Base-by-base conservation (phyloP, 2,113 vertebrate species). In the Bucco capensis region DNA sequence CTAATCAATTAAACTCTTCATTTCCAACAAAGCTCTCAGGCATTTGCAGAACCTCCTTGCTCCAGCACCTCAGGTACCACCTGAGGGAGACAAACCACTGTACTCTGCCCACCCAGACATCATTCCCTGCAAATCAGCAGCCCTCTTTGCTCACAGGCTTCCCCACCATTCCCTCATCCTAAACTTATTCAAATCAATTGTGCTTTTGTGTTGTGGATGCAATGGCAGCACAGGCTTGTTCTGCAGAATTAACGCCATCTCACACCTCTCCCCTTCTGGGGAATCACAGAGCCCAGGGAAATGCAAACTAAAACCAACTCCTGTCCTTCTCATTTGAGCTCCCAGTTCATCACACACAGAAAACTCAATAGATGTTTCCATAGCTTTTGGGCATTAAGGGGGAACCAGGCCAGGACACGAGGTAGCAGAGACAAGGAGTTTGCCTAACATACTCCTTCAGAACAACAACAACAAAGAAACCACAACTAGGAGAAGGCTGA, bases 41-140 rank as follows among this genome's bases (percentile, higher is more conserved):
- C 4, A 5, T 35, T 10, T 12, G 18, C 4, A 21, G 3, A 49
- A 21, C 8, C 23, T 22, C 22, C 56, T 24, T 25, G 35, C 57
- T 70, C 35, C 72, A 46, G 75, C 53, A 23, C 13, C 64, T 40
- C 54, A 83, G 82, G 91, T 49, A 78, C 92, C 78, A 13, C 88
- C 89, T 73, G 92, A 94, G 92, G 94, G 95, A 95, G 92, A 92
- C 86, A 88, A 88, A 94, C 33, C 72, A 27, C 64, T 4, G 1
- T 3, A 3, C 40, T 51, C 42, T 4, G 25, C 44, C 16, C 4
- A 6, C 28, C n/a, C 51, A 0, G 46, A 30, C 30, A 0, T 7
- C 53, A 54, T 60, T 51, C 28, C 81, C 69, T 69, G 70, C 54
- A 61, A 58, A n/a, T 2, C 69, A 22, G 28, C 70, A 50, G 84